phyloP scores from a whole-genome alignment of 2,113 vertebrate species.

The Microcebus murinus region DNA sequence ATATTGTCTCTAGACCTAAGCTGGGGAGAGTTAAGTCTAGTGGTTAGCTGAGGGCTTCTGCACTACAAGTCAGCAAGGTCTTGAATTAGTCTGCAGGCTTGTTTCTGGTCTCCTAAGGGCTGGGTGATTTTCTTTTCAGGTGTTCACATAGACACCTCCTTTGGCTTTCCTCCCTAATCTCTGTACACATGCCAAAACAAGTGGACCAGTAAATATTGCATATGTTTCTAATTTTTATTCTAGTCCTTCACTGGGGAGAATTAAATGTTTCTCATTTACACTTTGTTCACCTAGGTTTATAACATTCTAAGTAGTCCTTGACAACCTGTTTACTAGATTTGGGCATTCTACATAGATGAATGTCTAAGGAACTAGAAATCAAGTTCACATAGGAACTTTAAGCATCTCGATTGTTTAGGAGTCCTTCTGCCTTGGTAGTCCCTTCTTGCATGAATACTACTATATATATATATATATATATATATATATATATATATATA shows the following conservation, averaged over 20 bases:
- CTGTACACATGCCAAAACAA: background rate
- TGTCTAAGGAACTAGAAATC: background rate
- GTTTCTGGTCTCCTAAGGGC: background rate
- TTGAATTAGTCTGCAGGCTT: background rate
- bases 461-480: too few species aligned
- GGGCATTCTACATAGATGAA: background rate
- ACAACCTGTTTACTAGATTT: background rate
- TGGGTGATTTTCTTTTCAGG: background rate
- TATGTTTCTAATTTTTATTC: background rate
- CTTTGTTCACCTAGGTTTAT: background rate
- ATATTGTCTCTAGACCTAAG: background rate
- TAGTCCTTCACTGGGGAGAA: background rate
- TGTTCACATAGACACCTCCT: background rate
- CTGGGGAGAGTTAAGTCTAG: background rate
- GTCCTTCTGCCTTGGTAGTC: background rate
- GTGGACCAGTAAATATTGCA: background rate
- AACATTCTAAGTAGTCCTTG: background rate
- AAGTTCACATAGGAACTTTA: background rate
- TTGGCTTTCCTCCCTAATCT: background rate
- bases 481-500: too few species aligned
- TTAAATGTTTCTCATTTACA: background rate
- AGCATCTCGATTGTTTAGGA: background rate
- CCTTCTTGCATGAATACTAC: background rate
- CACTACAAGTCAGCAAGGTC: background rate
- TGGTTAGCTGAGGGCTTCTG: background rate